Base-by-base conservation (phyloP, 1,140 invertebrate genomes). In the Papilio aristodemus region DNA sequence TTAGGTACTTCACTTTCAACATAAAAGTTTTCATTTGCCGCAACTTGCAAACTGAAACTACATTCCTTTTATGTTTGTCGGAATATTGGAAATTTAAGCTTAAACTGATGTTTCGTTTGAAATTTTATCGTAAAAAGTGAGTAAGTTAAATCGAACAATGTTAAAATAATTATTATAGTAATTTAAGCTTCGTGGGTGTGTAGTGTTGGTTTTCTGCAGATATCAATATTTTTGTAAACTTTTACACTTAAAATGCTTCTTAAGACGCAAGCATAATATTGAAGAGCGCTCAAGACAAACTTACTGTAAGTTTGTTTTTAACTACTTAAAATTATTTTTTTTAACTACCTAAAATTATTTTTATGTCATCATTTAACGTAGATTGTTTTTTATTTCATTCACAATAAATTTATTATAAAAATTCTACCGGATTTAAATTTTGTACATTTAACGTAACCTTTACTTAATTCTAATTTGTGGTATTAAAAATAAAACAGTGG, bases 21-120 rank as follows among this genome's bases (percentile, higher is more conserved):
- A 14, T 66, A 50, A 66, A 66, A 17, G 19, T 66, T 66, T 46
- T 27, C 14, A 32, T 14, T 32, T 11, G 5, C 11, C 25, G 41
- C 38, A 43, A 27, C 41, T 22, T 17, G 17, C 11, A 9, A 36
- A 32, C 9, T 50, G 17, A 66, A 50, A 64, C 17, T 14, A 19
- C 54, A 19, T 63, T 63, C 19, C 17, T 43, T 22, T 25, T 43
- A 41, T 27, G 22, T 64, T 64, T 43, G 4, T 14, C 22, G 27
- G 14, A 39, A 27, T 38, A 17, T 54, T 54, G 22, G 19, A 22
- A 54, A 22, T 22, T 54, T 25, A 54, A 54, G 22, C 8, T 10
- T n/a, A 46, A 46, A 46, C 17, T 43, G n/a, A 14, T 10, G 19
- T 46, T 19, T 46, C 11, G 14, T 46, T 46, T 46, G 17, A 19